Base-by-base conservation (phyloP, 2,888 invertebrate genomes). In the Epirrita christyi region DNA sequence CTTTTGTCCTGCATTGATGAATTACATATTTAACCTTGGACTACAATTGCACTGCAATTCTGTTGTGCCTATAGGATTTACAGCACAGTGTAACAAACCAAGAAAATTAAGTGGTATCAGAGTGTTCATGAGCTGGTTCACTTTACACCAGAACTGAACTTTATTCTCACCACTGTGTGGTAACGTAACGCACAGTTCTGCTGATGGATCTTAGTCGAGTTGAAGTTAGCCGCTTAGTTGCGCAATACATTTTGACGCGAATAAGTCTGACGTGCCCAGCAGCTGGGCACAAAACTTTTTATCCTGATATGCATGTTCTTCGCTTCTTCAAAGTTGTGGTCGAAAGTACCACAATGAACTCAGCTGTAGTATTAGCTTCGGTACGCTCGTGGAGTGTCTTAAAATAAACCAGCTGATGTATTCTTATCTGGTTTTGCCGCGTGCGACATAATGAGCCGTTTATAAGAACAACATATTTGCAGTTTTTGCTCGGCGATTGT, bases 401-500 rank as follows among this genome's bases (percentile, higher is more conserved):
- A n/a, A n/a, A 21, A 21, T 21, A 4, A 32, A 7, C 10, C 48
- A 49, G 48, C 48, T 48, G 48, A 48, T 29, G 14, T 8, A 4
- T 4, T 11, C 15, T 7, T 13, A 55, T 32, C 54, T 54, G 44
- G 36, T 49, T 65, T 59, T 46, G 57, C 66, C 70, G 68, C 73
- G 70, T 72, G 74, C 68, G 67, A 52, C 45, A 69, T 71, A 71
- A 72, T 74, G 68, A 70, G 66, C 69, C 56, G 67, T 55, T 73
- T 75, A 76, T 80, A 58, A 63, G 48, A 29, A 41, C 49, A 28
- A 41, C 53, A 54, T 58, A 49, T 45, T 46, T 55, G 27, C 36
- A 53, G 76, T 87, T 88, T 86, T 88, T 88, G 80, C 70, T 21
- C 59, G 57, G 68, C 59, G 71, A 71, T 65, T 54, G 65, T 63